Conservation (phyloP, 1,140 invertebrate species). For the Formica selysi region DNA sequence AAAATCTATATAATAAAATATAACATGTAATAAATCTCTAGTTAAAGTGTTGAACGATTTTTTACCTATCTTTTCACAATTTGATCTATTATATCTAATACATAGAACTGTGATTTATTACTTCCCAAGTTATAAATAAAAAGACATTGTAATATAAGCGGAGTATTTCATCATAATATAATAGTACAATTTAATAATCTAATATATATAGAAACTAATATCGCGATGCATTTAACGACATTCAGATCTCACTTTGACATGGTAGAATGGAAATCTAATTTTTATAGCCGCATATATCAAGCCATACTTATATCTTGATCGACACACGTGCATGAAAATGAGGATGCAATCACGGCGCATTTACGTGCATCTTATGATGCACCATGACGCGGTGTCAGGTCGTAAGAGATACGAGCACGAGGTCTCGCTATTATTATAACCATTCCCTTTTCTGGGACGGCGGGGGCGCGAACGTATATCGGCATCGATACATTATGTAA, state of each 20-base stretch:
- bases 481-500: slow-evolving; percentile 48
- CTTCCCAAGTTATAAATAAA: not conserved
- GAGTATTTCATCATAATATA: slow-evolving; percentile 26
- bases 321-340: slow-evolving; percentile 20
- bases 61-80: slow-evolving; percentile 8
- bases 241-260: slow-evolving; percentile 28
- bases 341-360: slow-evolving; percentile 37
- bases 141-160: not conserved
- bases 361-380: slow-evolving; percentile 34
- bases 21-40: not conserved
- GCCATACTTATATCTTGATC: not conserved
- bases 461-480: slow-evolving; percentile 67
- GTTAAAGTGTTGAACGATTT: not conserved
- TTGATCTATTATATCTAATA: not conserved
- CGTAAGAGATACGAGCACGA: slow-evolving; percentile 26
- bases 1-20: slow-evolving; percentile 8
- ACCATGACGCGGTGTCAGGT: slow-evolving; percentile 30
- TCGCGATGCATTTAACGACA: not conserved
- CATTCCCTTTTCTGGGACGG: slow-evolving; percentile 68
- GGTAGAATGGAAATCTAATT: slow-evolving; percentile 30
- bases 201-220: not conserved
- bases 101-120: not conserved
- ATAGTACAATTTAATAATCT: slow-evolving; percentile 28
- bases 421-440: slow-evolving; percentile 65
- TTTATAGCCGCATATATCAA: slow-evolving; percentile 6